phyloP scores from a whole-genome alignment of 2,888 invertebrate genomes.

The Aspidiotus rigidus region DNA sequence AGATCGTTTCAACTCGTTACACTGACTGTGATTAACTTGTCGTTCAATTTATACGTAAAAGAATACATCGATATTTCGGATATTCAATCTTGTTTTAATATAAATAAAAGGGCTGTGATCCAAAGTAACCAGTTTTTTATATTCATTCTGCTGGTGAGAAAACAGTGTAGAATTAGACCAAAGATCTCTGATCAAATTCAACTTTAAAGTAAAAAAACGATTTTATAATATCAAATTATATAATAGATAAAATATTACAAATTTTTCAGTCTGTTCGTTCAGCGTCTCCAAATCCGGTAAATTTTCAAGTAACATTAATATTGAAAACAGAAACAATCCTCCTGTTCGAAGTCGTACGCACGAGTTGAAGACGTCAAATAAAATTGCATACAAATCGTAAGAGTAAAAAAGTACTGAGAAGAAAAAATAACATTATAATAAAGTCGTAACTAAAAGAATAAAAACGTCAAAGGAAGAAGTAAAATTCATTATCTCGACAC shows the following conservation, averaged over 20 bases:
- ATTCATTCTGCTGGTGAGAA: neutral
- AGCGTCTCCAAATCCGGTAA: neutral
- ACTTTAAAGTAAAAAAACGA: neutral
- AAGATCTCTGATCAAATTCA: neutral
- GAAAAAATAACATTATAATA: neutral
- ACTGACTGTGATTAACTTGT: no score
- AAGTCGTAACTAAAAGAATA: neutral
- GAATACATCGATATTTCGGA: no score
- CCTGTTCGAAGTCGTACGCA: no score
- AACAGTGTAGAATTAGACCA: neutral
- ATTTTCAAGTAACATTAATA: no score
- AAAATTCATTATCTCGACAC: conserved; percentile 33
- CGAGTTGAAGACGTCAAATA: no score
- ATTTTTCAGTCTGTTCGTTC: conserved; percentile 14
- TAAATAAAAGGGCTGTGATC: no score
- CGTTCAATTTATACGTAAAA: no score
- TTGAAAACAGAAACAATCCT: no score
- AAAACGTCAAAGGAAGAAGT: neutral
- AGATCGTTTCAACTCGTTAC: no score
- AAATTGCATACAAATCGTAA: neutral
- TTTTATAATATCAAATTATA: neutral
- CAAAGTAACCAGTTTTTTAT: no score
- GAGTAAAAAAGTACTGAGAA: neutral
- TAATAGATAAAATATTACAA: neutral
- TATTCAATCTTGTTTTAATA: no score